phyloP scores from a whole-genome alignment of 2,888 invertebrate species.

The Drosophila tanythrix region DNA sequence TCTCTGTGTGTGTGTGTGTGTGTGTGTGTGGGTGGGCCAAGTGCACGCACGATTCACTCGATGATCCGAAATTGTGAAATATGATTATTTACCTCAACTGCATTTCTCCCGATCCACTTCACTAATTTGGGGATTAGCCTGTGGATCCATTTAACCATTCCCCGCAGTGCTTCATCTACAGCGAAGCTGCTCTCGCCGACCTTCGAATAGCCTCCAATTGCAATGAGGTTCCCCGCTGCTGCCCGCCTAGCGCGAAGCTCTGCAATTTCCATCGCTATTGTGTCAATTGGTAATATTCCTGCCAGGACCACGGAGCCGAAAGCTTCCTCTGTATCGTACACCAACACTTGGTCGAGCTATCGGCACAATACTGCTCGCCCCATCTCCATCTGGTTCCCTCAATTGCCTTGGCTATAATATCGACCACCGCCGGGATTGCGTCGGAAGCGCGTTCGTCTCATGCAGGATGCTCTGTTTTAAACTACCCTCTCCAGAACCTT shows the following conservation, averaged over 20 bases:
- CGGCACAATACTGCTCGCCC: neutral
- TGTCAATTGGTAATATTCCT: neutral
- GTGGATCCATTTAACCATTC: neutral
- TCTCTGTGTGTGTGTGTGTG: neutral
- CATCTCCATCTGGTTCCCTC: neutral
- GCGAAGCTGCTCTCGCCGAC: neutral
- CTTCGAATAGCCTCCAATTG: neutral
- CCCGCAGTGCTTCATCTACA: neutral
- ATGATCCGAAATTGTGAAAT: neutral
- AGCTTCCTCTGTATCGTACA: neutral
- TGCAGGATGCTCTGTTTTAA: too few species aligned
- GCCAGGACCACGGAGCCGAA: neutral
- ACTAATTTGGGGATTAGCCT: neutral
- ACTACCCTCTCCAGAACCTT: too few species aligned
- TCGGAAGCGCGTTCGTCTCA: too few species aligned
- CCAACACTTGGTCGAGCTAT: too few species aligned
- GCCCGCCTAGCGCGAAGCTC: neutral
- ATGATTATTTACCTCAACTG: neutral
- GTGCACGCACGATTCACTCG: too few species aligned
- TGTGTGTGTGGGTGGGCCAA: neutral
- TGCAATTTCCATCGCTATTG: neutral
- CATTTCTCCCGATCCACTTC: neutral
- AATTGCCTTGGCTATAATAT: neutral
- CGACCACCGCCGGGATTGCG: too few species aligned
- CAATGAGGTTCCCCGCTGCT: neutral